Conservation (phyloP, 2,113 vertebrate genomes). For the Malurus alboscapulatus region DNA sequence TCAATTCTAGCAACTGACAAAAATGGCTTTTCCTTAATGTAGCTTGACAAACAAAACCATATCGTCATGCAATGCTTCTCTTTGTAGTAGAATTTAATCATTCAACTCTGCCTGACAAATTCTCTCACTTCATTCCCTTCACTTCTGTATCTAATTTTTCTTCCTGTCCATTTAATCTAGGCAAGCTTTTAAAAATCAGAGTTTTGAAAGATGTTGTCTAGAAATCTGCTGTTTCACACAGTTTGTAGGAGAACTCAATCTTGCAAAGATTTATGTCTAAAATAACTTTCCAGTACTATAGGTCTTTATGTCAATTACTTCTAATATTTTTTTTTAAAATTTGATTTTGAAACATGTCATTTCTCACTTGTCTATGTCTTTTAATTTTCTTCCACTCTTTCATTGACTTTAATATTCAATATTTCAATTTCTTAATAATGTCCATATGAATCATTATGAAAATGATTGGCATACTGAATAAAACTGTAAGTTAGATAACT, state of each 20-base stretch:
- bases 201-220: background rate
- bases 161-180: background rate
- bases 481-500: background rate
- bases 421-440: background rate
- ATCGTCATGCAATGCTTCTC: background rate
- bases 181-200: background rate
- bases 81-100: background rate
- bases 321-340: background rate
- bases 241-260: background rate
- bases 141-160: slow-evolving; percentile 12
- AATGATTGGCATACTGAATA: background rate
- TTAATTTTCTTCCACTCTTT: background rate
- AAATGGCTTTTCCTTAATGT: slow-evolving; percentile 5
- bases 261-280: background rate
- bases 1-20: background rate
- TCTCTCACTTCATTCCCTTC: background rate
- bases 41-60: background rate
- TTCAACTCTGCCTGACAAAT: background rate
- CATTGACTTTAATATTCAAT: background rate
- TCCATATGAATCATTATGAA: background rate
- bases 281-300: background rate
- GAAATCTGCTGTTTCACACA: background rate
- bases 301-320: background rate
- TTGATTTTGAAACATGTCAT: background rate
- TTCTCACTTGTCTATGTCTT: background rate